phyloP scores from a whole-genome alignment of 2,113 vertebrate species.

The Clinocottus analis region DNA sequence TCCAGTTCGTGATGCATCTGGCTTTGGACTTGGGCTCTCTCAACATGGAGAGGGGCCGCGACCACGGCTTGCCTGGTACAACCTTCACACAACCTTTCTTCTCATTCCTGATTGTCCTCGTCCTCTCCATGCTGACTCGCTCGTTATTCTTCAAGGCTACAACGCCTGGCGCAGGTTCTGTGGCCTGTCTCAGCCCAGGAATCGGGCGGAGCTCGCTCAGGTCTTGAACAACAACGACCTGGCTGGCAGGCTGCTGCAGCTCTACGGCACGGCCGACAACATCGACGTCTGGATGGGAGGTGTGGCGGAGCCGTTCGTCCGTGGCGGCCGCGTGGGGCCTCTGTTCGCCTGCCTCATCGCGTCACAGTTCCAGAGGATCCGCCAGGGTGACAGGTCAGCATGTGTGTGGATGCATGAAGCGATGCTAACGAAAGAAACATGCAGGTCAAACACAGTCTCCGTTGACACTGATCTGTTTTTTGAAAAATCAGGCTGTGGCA shows the following conservation, averaged over 20 bases:
- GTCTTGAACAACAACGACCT: conserved; percentile 74
- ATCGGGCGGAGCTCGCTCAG: conserved; percentile 60
- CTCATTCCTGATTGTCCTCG: not conserved
- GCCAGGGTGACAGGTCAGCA: conserved; percentile 82
- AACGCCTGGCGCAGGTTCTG: conserved; percentile 82
- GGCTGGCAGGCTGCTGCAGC: conserved; percentile 71
- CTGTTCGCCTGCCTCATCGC: conserved; percentile 83
- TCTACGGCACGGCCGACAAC: conserved; percentile 80
- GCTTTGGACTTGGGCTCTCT: conserved; percentile 85
- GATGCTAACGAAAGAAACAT: not conserved
- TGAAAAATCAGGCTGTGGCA: conserved; percentile 79
- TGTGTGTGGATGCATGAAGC: not conserved
- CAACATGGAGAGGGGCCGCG: conserved; percentile 88
- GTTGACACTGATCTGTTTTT: not conserved
- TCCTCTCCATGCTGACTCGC: not conserved
- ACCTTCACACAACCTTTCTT: not conserved
- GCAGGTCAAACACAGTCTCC: not conserved
- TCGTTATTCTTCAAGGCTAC: conserved; percentile 76
- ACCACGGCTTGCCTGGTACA: conserved; percentile 87
- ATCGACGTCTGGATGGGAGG: conserved; percentile 85
- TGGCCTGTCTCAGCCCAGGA: conserved; percentile 77
- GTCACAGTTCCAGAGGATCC: conserved; percentile 78
- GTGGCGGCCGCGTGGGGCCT: conserved; percentile 85
- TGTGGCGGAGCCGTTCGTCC: conserved; percentile 82
- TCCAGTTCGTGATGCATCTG: conserved; percentile 75